Conservation (phyloP, 1,140 invertebrate genomes). For the Listronotus oregonensis region DNA sequence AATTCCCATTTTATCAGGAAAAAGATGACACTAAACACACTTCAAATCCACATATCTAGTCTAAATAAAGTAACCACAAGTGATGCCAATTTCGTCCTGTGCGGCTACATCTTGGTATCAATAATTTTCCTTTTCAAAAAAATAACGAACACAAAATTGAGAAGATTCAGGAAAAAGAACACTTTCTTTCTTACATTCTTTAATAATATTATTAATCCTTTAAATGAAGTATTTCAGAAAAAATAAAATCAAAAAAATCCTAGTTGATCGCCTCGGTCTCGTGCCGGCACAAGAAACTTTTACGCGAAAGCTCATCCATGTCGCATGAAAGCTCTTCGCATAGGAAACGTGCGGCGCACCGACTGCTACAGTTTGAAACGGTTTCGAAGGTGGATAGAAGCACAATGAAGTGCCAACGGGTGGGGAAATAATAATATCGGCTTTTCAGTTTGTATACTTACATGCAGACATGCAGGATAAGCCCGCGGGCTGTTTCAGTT, state of each 20-base stretch:
- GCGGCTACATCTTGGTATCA: conserved; percentile 4
- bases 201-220: not conserved
- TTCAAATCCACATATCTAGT: conserved; percentile 2
- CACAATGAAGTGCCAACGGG: conserved; percentile 28
- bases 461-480: conserved; percentile 6
- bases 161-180: too few species aligned
- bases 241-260: conserved; percentile 6
- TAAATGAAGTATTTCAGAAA: not conserved
- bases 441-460: conserved; percentile 11
- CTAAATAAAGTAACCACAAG: too few species aligned
- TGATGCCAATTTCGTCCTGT: too few species aligned
- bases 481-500: conserved; percentile 3
- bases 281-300: conserved; percentile 16
- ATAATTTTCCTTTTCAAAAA: not conserved
- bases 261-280: conserved; percentile 4
- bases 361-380: conserved; percentile 20
- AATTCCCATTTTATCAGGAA: conserved; percentile 63
- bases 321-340: not conserved
- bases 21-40: conserved; percentile 11
- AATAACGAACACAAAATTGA: not conserved
- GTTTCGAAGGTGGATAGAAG: conserved; percentile 29
- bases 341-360: conserved; percentile 1
- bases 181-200: not conserved
- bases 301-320: conserved; percentile 21
- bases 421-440: conserved; percentile 21